Evolutionary conservation across 2,888 invertebrate species (phyloP), one percentile per base, ranked within the genome.

Genomic region (Ochropacha duplaris): DNA sequence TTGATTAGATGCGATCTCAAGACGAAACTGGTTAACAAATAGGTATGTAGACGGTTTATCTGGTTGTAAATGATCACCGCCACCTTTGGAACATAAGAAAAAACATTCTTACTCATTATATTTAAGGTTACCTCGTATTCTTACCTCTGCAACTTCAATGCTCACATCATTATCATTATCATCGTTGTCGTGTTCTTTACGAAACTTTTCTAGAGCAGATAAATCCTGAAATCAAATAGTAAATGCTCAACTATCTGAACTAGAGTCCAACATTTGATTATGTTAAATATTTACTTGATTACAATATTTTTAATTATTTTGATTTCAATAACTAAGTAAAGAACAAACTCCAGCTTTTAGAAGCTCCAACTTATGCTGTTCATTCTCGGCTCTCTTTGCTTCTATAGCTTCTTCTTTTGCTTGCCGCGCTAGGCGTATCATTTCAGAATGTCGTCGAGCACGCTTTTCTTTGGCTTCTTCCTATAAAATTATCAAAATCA

Each of bases 311-410:
- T n/a, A n/a, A n/a, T n/a, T n/a, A n/a, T n/a, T n/a, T n/a, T n/a
- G n/a, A n/a, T n/a, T n/a, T n/a, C n/a, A 24, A 24, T 4, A 24
- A 24, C 24, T 24, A 24, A 24, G 24, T 24, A 24, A 24, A 12
- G 4, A 49, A 71, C 83, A 74, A 65, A 90, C 92, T 0, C 90
- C 89, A 64, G 79, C 63, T 68, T 87, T 91, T 12, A 92, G 66
- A 0, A 88, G 68, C 0, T 86, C 77, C 44, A 92, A 58, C 58
- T 81, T 86, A 0, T 62, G 65, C 3, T 78, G 73, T 60, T 91
- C 90, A 39, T 67, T 85, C 1, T 71, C 76, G 1, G 55, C 56
- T 54, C 64, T 78, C 57, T 68, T 84, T 0, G 74, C 74, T 61
- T 83, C 76, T 0, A 81, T 57, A 0, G 79, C 78, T 0, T 90